Evolutionary conservation across 2,113 vertebrate genomes (phyloP).

Genomic region (Anoplopoma fimbria): DNA sequence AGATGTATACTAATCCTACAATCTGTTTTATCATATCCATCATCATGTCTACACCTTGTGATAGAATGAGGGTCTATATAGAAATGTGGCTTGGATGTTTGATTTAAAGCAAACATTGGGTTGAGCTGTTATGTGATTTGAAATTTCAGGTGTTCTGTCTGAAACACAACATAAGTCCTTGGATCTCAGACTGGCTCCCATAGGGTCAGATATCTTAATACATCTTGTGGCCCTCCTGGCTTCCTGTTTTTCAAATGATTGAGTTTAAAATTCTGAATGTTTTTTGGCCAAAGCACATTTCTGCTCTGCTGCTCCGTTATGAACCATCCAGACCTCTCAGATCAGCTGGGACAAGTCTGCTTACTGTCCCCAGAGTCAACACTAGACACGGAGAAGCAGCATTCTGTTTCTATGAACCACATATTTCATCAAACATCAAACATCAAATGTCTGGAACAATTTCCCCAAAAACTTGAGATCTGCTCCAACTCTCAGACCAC

Average conservation of each 20-base stretch:
- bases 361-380: background rate
- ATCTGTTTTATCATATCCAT: background rate
- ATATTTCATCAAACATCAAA: background rate
- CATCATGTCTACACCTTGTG: background rate
- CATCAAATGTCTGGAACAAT: background rate
- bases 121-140: background rate
- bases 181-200: background rate
- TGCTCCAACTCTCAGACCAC: background rate
- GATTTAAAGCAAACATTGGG: background rate
- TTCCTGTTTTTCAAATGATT: background rate
- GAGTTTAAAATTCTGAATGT: background rate
- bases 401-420: background rate
- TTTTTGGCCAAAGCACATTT: background rate
- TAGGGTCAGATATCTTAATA: background rate
- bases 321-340: background rate
- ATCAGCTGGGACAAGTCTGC: background rate
- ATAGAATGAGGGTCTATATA: background rate
- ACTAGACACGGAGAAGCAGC: background rate
- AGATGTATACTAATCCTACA: background rate
- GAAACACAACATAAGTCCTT: background rate
- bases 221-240: background rate
- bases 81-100: background rate
- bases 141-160: constrained; percentile 10
- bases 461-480: background rate
- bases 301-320: background rate